Percentiles rank a stretch among this genome's conserved stretches.
These are phyloP conservation scores for Smutsia temminckii DNA, from an alignment of 2,797 vertebrate genomes.

Conservation along the genomic window DNA sequence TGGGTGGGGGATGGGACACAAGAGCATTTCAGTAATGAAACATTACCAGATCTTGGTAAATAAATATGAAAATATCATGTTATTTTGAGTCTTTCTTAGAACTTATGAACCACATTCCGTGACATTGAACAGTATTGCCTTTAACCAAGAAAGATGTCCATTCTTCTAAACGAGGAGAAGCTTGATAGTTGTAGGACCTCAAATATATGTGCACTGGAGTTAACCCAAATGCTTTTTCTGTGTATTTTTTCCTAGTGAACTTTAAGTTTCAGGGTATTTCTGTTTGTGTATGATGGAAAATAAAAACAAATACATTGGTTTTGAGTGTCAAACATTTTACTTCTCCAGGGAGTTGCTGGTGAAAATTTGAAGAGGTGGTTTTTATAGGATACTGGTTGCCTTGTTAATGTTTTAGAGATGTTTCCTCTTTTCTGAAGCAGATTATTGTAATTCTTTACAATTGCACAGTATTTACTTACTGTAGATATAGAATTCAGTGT, in stretches of 20 bases:
- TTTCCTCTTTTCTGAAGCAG: not conserved
- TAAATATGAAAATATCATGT: constrained; percentile 21
- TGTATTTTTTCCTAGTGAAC: not conserved
- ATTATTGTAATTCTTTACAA: not conserved
- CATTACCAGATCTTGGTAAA: not conserved
- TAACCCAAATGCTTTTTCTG: constrained; percentile 12
- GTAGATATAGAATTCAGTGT: not conserved
- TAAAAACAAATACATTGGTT: constrained; percentile 18
- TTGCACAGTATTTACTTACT: not conserved
- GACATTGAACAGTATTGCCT: not conserved
- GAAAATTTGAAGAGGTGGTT: not conserved
- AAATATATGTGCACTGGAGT: not conserved
- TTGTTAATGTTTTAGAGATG: not conserved
- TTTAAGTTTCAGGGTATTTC: constrained; percentile 20
- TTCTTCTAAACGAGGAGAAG: not conserved
- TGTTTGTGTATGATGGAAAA: not conserved
- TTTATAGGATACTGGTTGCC: not conserved
- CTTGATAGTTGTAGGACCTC: not conserved
- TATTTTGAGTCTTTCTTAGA: not conserved
- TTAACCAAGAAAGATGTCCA: not conserved
- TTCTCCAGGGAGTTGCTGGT: not conserved
- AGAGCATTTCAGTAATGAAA: not conserved
- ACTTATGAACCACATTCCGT: not conserved
- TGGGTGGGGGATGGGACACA: accelerated
- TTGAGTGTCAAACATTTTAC: not conserved